Evolutionary conservation across 2,797 vertebrate species (phyloP).

Genomic region (Myotis vivesi): DNA sequence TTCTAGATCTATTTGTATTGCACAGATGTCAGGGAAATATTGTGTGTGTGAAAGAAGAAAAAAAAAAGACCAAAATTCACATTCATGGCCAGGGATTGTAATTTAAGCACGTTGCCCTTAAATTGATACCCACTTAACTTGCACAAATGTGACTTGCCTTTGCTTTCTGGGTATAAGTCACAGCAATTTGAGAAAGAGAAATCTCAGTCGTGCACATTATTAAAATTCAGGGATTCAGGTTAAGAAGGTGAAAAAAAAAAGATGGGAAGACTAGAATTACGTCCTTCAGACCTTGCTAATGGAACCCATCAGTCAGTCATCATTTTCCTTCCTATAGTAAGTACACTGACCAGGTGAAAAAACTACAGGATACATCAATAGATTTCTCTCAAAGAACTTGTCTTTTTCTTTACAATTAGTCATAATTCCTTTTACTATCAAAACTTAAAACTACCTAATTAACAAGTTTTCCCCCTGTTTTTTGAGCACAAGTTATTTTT

Average conservation of each 20-base stretch:
- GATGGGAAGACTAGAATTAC: neutral
- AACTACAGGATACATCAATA: neutral
- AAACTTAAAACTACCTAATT: neutral
- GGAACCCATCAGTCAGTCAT: neutral
- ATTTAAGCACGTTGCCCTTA: conserved; percentile 59
- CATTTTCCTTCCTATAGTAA: neutral
- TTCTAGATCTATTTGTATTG: conserved; percentile 77
- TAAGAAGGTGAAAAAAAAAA: neutral
- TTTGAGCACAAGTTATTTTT: neutral
- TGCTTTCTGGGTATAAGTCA: neutral
- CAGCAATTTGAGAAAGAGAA: conserved; percentile 33
- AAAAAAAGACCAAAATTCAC: conserved; percentile 57
- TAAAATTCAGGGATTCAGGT: neutral
- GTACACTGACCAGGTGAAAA: neutral
- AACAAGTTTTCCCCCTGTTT: neutral
- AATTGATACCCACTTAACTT: conserved; percentile 32
- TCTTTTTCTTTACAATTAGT: neutral
- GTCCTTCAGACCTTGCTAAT: neutral
- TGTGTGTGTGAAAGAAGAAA: conserved; percentile 53
- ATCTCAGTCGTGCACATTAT: neutral
- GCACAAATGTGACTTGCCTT: neutral
- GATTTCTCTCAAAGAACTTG: neutral
- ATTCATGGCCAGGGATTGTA: conserved; percentile 50
- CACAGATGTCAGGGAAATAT: conserved; percentile 77
- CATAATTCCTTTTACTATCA: neutral